Evolutionary conservation across 2,888 invertebrate species (phyloP).

Genomic region (Dolichomitus sp.): DNA sequence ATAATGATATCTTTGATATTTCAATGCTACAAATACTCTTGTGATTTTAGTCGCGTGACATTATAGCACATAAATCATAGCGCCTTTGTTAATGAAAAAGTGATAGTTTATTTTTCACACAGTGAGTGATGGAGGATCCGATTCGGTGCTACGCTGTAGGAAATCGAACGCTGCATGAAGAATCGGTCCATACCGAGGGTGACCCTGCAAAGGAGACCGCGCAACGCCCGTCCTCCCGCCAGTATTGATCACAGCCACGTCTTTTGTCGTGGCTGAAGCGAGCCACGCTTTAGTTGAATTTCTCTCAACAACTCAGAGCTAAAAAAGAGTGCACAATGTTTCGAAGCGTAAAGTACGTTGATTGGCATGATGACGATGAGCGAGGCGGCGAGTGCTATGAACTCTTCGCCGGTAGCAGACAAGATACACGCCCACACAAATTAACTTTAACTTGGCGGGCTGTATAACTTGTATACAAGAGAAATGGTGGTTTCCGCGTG

Average conservation of each 20-base stretch:
- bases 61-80: too few relatives aligned
- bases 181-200: conserved; percentile 70
- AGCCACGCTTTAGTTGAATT: neutral
- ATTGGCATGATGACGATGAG: conserved; percentile 50
- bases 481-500: conserved; percentile 32
- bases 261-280: conserved; percentile 42
- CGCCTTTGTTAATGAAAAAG: too few relatives aligned
- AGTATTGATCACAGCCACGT: conserved; percentile 77
- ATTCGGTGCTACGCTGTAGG: neutral
- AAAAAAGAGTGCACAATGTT: neutral
- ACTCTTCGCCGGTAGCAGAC: conserved; percentile 51
- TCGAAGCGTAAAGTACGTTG: conserved; percentile 29
- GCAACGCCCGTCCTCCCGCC: conserved; percentile 65
- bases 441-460: conserved; percentile 54
- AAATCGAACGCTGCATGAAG: conserved; percentile 33
- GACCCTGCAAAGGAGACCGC: conserved; percentile 44
- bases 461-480: conserved; percentile 30
- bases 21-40: too few relatives aligned
- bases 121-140: neutral
- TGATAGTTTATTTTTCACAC: neutral
- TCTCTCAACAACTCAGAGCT: neutral
- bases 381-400: conserved; percentile 58
- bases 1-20: too few relatives aligned
- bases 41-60: too few relatives aligned
- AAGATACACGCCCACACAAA: conserved; percentile 60